These are phyloP conservation scores for Falco berigora DNA, from an alignment of 2,797 vertebrate genomes.

Conservation along the genomic window DNA sequence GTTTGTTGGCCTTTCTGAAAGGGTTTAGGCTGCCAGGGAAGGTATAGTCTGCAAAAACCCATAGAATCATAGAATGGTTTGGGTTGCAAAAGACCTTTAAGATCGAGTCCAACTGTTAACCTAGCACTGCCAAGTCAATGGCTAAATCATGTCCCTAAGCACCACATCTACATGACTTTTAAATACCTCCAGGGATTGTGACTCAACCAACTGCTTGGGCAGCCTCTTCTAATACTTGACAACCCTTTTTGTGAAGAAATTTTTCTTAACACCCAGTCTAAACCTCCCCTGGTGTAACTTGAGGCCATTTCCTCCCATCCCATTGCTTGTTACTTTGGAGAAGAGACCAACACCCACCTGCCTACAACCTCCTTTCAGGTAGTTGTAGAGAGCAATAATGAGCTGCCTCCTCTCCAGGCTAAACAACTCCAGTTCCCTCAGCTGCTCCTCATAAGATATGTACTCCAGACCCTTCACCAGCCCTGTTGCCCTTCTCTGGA, in stretches of 20 bases:
- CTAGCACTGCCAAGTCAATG: neutral
- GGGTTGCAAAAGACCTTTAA: neutral
- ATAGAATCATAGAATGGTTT: neutral
- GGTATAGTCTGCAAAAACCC: neutral
- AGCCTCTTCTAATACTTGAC: neutral
- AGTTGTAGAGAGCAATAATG: neutral
- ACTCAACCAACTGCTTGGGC: neutral
- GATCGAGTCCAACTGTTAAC: neutral
- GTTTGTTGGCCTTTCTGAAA: neutral
- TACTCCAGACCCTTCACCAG: neutral
- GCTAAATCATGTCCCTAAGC: too few relatives aligned
- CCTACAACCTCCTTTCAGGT: neutral
- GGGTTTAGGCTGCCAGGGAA: neutral
- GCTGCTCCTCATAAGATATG: neutral
- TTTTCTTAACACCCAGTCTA: neutral
- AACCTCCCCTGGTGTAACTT: neutral
- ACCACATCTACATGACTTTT: neutral
- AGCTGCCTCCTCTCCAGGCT: neutral
- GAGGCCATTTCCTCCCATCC: neutral
- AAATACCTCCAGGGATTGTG: neutral
- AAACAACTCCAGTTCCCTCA: neutral
- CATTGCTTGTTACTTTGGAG: neutral
- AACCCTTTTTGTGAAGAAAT: neutral
- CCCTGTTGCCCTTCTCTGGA: neutral
- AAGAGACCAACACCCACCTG: neutral